Base-by-base conservation (phyloP, 2,797 vertebrate genomes). In the Diplodus sargus region DNA sequence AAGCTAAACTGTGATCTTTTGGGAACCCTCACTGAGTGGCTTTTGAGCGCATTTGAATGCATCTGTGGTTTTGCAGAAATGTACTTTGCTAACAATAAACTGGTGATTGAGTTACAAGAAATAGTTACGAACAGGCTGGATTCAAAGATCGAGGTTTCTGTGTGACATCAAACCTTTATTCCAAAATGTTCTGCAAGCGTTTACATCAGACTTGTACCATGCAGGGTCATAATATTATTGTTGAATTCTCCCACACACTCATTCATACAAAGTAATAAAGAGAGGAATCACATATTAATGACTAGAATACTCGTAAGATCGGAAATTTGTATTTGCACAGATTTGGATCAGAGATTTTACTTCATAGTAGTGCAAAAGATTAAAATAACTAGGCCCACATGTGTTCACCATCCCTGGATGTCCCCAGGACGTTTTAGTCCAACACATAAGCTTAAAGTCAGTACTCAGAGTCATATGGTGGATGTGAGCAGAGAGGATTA, bases 401-500 rank as follows among this genome's bases (percentile, higher is more conserved):
- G n/a, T 48, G 12, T n/a, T 22, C 0, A 1, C 66, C 23, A 49
- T 58, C 7, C 10, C 5, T 57, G 22, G 13, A 22, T 48, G 10
- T 47, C 14, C 45, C 43, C 45, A 3, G 45, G 8, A 52, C 20
- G 14, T 53, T 68, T n/a, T 5, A 10, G n/a, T 34, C 12, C 20
- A 3, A 45, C 11, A 42, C 17, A 39, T 10, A 18, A 25, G n/a
- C 43, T 23, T 49, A 15, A 2, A 61, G 17, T 64, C 28, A 17
- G 5, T 34, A 30, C 2, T n/a, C 0, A 6, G 12, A 39, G 11
- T 63, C 28, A 69, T 17, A 12, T 66, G 28, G 9, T 34, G 17
- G 43, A 15, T 45, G 14, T 28, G 34, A 69, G 49, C 39, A 62
- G 65, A 66, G 53, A 39, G 49, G 23, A 28, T 60, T 14, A 62